Percentiles rank a stretch among this genome's conserved stretches.
Conservation (phyloP, 2,888 invertebrate species). For the Bellardia bayeri region DNA sequence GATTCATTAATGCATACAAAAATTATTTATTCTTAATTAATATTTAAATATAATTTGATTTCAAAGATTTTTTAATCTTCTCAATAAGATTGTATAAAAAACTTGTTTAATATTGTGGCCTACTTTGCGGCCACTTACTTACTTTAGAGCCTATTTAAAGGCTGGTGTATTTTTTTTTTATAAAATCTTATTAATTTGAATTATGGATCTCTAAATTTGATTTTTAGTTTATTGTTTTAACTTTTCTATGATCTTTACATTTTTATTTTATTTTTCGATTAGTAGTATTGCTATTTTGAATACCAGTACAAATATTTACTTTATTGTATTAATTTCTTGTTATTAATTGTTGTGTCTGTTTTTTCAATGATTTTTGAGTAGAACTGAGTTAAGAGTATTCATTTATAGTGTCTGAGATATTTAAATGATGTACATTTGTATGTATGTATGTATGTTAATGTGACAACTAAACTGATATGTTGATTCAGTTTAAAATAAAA, state of each 20-base stretch:
- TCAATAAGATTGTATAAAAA: slow-evolving; percentile 4
- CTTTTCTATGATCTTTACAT: slow-evolving; percentile 4
- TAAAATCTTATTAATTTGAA: slow-evolving; percentile 12
- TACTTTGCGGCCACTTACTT: not conserved
- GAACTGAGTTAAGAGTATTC: slow-evolving; percentile 15
- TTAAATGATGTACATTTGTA: not conserved
- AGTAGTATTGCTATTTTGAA: slow-evolving; percentile 37
- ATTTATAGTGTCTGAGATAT: not conserved
- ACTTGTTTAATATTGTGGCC: not conserved
- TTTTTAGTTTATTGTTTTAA: slow-evolving; percentile 3
- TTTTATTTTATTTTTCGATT: slow-evolving; percentile 26
- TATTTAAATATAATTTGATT: slow-evolving; percentile 18
- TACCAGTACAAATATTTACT: slow-evolving; percentile 54
- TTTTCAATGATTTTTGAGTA: not conserved
- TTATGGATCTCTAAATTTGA: not conserved
- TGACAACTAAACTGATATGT: slow-evolving; percentile 61
- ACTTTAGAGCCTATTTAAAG: not conserved
- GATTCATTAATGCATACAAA: slow-evolving; percentile 48
- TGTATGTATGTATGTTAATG: slow-evolving; percentile 1
- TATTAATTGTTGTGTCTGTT: slow-evolving; percentile 9
- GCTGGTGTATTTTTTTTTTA: not conserved
- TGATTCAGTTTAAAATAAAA: slow-evolving; percentile 28
- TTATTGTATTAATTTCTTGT: slow-evolving; percentile 1
- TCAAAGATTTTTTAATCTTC: not conserved
- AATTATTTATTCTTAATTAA: slow-evolving; percentile 16